Evolutionary conservation across 1,140 invertebrate genomes (phyloP).

Genomic region (Halesus radiatus): DNA sequence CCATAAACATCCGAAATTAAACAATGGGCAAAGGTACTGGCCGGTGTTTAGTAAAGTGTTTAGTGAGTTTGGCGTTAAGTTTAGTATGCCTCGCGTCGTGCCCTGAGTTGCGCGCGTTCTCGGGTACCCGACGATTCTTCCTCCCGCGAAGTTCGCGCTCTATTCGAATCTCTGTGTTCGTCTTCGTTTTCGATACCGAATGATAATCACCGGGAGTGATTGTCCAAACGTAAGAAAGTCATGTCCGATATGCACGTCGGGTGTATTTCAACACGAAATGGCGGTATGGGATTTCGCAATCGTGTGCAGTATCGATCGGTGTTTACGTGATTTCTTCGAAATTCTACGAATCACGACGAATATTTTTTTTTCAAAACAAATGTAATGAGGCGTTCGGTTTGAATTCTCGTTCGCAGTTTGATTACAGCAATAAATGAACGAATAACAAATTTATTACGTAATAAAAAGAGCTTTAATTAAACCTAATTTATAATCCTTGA

Average conservation of each 20-base stretch:
- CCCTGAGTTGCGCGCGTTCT: slow-evolving; percentile 1
- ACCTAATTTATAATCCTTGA: neutral
- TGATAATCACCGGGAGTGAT: neutral
- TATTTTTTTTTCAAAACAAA: neutral
- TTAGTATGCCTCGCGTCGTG: slow-evolving; percentile 32
- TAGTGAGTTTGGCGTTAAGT: neutral
- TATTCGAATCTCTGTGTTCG: neutral
- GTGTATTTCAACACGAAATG: neutral
- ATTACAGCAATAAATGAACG: too few relatives aligned
- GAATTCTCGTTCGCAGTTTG: neutral
- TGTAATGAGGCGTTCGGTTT: neutral
- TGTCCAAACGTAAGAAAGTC: neutral
- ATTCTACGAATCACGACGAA: neutral
- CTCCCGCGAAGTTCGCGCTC: neutral
- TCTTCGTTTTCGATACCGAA: neutral
- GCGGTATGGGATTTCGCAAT: slow-evolving; percentile 4
- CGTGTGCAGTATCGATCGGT: slow-evolving; percentile 15
- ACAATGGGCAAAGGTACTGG: slow-evolving; percentile 42
- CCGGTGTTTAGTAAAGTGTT: slow-evolving; percentile 22
- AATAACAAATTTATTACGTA: neutral
- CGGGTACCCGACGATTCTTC: neutral
- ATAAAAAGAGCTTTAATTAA: neutral
- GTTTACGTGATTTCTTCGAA: neutral
- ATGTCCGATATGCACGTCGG: slow-evolving; percentile 1
- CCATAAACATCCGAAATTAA: slow-evolving; percentile 47